phyloP scores from a whole-genome alignment of 2,888 invertebrate genomes.

The Yponomeuta plumbellus region DNA sequence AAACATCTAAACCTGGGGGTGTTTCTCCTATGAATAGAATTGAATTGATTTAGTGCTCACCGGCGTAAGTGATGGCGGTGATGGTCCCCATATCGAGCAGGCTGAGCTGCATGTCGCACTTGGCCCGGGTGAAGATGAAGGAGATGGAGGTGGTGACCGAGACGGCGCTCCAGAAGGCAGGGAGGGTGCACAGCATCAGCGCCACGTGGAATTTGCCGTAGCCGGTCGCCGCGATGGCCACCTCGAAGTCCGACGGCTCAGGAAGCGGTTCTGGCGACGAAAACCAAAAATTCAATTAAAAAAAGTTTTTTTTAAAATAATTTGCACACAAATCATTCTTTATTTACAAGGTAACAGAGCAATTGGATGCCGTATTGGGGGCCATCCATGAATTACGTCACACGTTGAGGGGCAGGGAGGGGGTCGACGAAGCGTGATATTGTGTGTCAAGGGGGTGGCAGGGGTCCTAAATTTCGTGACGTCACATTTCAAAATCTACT shows the following conservation, averaged over 20 bases:
- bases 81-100: conserved; percentile 83
- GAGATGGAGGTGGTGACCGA: conserved; percentile 84
- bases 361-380: too few relatives aligned
- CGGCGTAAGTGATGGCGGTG: conserved; percentile 83
- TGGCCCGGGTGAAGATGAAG: conserved; percentile 84
- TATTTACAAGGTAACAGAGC: too few relatives aligned
- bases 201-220: conserved; percentile 83
- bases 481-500: too few relatives aligned
- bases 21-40: background rate
- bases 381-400: too few relatives aligned
- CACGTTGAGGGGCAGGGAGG: too few relatives aligned
- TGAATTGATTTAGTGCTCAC: conserved; percentile 41
- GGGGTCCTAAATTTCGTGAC: too few relatives aligned
- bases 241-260: conserved; percentile 79
- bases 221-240: conserved; percentile 80
- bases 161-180: conserved; percentile 81
- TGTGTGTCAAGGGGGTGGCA: too few relatives aligned
- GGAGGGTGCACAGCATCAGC: conserved; percentile 76
- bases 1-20: too few relatives aligned
- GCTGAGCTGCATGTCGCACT: conserved; percentile 83
- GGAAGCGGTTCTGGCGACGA: conserved; percentile 25
- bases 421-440: too few relatives aligned
- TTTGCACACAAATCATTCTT: too few relatives aligned
- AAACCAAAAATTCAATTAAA: too few relatives aligned
- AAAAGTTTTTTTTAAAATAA: too few relatives aligned